Conservation (phyloP, 2,113 vertebrate species). For the Hyperopisus bebe region DNA sequence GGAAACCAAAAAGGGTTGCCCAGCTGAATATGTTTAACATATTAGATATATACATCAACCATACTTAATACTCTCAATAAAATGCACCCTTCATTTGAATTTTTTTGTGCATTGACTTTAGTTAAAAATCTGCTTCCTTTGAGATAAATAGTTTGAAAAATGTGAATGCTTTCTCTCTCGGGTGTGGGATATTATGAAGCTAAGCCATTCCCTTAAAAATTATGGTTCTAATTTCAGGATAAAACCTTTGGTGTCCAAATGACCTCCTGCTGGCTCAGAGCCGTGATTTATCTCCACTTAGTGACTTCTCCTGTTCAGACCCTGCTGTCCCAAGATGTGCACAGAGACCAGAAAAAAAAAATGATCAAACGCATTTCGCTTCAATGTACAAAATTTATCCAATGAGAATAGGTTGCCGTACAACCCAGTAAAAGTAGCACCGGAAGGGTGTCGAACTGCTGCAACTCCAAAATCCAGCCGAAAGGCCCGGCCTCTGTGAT, state of each 20-base stretch:
- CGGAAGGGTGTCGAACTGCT: not conserved
- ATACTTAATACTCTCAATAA: not conserved
- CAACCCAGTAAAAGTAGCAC: not conserved
- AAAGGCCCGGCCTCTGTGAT: not conserved
- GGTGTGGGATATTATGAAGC: not conserved
- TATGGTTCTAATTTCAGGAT: conserved; percentile 2
- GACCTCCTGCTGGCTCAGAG: not conserved
- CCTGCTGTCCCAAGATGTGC: conserved; percentile 7
- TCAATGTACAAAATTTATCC: not conserved
- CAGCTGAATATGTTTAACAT: not conserved
- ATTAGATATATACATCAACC: not conserved
- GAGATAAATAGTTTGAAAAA: not conserved
- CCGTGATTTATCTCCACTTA: not conserved
- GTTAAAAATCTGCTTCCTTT: not conserved
- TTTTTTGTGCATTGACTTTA: not conserved
- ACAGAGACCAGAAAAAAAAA: not conserved
- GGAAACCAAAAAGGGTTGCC: not conserved
- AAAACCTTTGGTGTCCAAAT: not conserved
- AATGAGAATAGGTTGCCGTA: not conserved
- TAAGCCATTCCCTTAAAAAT: not conserved
- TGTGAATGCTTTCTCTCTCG: not conserved
- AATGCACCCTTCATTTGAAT: conserved; percentile 25
- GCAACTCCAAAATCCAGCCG: not conserved
- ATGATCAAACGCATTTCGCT: not conserved
- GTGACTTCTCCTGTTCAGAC: conserved; percentile 13